phyloP scores from a whole-genome alignment of 2,888 invertebrate genomes.

The Phrixothrix hirtus region DNA sequence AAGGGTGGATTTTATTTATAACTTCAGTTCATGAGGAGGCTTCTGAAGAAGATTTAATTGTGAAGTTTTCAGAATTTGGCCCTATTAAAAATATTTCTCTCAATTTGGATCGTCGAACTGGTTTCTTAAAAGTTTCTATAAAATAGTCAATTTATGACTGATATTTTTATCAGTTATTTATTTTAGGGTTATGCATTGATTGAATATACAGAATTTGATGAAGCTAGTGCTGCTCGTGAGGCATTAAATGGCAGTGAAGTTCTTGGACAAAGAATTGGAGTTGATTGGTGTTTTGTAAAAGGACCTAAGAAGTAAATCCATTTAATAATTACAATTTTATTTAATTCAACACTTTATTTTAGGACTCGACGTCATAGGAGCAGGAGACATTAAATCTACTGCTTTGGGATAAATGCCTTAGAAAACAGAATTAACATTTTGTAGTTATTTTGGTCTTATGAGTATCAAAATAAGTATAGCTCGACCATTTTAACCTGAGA shows the following conservation, averaged over 20 bases:
- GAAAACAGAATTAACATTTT: too few relatives aligned
- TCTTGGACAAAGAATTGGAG: constrained; percentile 89
- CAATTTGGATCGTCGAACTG: constrained; percentile 96
- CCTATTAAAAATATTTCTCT: constrained; percentile 97
- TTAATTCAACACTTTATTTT: not conserved
- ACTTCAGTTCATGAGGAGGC: constrained; percentile 99
- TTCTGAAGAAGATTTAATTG: constrained; percentile 96
- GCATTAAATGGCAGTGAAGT: constrained; percentile 89
- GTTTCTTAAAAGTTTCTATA: constrained; percentile 85
- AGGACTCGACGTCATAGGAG: not conserved
- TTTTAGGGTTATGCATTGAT: constrained; percentile 88
- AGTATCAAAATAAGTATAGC: too few relatives aligned
- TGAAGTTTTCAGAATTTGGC: constrained; percentile 96
- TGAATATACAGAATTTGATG: constrained; percentile 96
- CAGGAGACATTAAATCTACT: not conserved
- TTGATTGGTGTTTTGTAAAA: constrained; percentile 98
- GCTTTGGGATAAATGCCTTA: too few relatives aligned
- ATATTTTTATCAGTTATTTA: not conserved
- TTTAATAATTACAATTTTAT: not conserved
- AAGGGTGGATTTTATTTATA: constrained; percentile 99
- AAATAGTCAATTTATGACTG: too few relatives aligned
- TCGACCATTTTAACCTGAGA: too few relatives aligned
- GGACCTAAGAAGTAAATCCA: constrained; percentile 66
- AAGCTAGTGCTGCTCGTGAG: constrained; percentile 93
- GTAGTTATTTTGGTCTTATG: too few relatives aligned